Evolutionary conservation across 2,113 vertebrate genomes (phyloP), one percentile per base, ranked within the genome.

Genomic region (Ceyx margarethae): DNA sequence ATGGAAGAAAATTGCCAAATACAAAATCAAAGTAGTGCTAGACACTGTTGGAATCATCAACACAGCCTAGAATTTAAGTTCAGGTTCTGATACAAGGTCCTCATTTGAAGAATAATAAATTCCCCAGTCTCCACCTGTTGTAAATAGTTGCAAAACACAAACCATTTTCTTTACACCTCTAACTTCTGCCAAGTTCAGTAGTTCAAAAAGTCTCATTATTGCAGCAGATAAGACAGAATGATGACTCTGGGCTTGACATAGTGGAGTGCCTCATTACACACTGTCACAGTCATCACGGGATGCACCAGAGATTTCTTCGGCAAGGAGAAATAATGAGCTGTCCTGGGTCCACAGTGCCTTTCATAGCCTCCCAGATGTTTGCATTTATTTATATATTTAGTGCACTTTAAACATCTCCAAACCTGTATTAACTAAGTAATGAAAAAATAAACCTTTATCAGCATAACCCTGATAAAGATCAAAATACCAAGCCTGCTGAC

Each of bases 291-390:
- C 91, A 96, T 91, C 93, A 95, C 61, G 90, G 81, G 51, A 81
- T 92, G 71, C 62, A 93, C 42, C 46, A 90, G 65, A 75, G 57
- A 95, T 75, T 91, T 89, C 87, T 91, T 78, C 9, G n/a, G 96
- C 85, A 94, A 69, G 74, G 84, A 93, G 92, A 92, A 92, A 90
- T 89, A 96, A 97, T 94, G 95, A 96, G 95, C 95, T 94, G 91
- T 95, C 94, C 83, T 79, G 85, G 62, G 66, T 71, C 62, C 54
- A 84, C 51, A 35, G 40, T 15, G 51, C 45, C 71, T 87, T 91
- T 94, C 81, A 66, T 25, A 80, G 81, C 54, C 29, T 74, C 77
- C 82, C 83, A 92, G 80, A 87, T 89, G 83, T 87, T 90, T 77
- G 33, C 42, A 23, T 54, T 82, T 79, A 83, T 95, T 84, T 87